Evolutionary conservation across 2,113 vertebrate genomes (phyloP).

Genomic region (Chionis minor): DNA sequence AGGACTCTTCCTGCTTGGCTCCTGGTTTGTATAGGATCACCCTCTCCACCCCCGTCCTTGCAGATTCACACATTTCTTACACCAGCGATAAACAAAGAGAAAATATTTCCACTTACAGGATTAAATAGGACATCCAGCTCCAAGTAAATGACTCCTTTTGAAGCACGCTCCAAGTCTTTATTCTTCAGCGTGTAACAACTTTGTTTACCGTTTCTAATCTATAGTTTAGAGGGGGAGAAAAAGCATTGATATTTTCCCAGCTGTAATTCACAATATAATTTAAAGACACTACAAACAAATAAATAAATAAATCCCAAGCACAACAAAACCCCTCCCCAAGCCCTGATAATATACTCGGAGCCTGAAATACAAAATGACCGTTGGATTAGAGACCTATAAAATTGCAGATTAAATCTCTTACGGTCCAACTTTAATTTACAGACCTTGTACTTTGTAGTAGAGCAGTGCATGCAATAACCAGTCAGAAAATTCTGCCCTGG

Average conservation of each 20-base stretch:
- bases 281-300: background rate
- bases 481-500: constrained; percentile 49
- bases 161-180: constrained; percentile 82
- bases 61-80: background rate
- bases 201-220: constrained; percentile 89
- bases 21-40: background rate
- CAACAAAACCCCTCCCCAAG: background rate
- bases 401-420: constrained; percentile 46
- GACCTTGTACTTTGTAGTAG: constrained; percentile 22
- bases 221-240: constrained; percentile 37
- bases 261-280: constrained; percentile 5
- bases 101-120: constrained; percentile 80
- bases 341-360: background rate
- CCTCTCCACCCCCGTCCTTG: background rate
- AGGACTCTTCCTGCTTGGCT: background rate
- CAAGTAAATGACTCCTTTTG: constrained; percentile 91
- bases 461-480: constrained; percentile 16
- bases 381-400: constrained; percentile 43
- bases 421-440: constrained; percentile 54
- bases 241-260: constrained; percentile 14
- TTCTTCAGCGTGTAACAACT: constrained; percentile 86
- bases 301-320: background rate
- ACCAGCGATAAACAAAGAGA: background rate
- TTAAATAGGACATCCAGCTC: constrained; percentile 92
- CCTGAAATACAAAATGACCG: background rate